Conservation (phyloP, 2,113 vertebrate species). For the Notothenia coriiceps region DNA sequence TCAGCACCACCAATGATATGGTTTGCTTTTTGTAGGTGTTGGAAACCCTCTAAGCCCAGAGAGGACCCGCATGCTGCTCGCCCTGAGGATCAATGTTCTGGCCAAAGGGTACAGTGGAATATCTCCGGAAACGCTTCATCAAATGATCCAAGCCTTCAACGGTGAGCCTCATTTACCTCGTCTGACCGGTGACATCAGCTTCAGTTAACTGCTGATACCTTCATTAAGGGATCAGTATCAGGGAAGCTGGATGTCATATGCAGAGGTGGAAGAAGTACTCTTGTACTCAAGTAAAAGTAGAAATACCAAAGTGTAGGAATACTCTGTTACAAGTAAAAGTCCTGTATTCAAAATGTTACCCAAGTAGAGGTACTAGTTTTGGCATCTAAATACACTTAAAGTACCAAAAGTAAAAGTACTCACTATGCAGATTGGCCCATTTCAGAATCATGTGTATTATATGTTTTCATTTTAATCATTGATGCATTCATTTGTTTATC, state of each 20-base stretch:
- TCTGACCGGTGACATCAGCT: conserved; percentile 18
- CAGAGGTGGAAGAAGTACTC: no score
- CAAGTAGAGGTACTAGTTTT: background rate
- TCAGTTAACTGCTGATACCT: background rate
- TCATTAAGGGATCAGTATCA: background rate
- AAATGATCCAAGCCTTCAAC: conserved; percentile 94
- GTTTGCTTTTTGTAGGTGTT: conserved; percentile 86
- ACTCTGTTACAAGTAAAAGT: no score
- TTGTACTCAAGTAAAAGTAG: no score
- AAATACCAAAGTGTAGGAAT: no score
- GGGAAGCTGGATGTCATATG: background rate
- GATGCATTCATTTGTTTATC: no score
- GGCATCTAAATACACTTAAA: no score
- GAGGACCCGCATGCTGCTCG: conserved; percentile 95
- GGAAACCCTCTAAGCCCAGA: conserved; percentile 95
- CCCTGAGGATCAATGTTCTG: conserved; percentile 95
- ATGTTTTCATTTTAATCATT: no score
- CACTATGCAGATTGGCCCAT: no score
- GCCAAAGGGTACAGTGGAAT: conserved; percentile 98
- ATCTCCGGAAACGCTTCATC: conserved; percentile 92
- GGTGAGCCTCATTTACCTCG: conserved; percentile 77
- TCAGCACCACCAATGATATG: conserved; percentile 1
- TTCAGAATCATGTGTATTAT: no score
- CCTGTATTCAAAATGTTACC: no score
- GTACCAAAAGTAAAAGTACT: no score